Evolutionary conservation across 2,888 invertebrate species (phyloP), one percentile per base, ranked within the genome.

Genomic region (Dynastes hyllus): DNA sequence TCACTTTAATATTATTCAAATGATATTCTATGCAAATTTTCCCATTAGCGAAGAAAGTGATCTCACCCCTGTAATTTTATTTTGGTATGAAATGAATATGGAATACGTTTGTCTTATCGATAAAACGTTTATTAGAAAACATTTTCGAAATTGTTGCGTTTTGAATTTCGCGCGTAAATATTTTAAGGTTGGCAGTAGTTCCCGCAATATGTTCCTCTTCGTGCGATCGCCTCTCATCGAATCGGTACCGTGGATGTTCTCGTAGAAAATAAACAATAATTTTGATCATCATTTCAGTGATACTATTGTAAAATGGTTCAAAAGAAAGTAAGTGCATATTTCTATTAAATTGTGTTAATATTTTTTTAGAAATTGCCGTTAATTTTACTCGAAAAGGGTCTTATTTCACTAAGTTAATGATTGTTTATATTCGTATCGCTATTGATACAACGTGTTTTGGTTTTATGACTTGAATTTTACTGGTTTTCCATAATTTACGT

Each of bases 281-380:
- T 78, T 32, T 50, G 55, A 32, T 50, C 80, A 80, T 80, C 80
- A 13, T 75, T 58, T 63, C 61, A 58, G 53, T 50, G 65, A 51
- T 22, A 45, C 13, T 50, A 50, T 61, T 55, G 29, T 73, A 87
- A 85, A 81, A 87, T 87, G 87, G 87, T 87, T 51, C 87, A 87
- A 81, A 87, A 87, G 81, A 87, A 87, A 85, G 87, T 87, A 85
- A 81, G 81, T 80, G 37, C 4, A 9, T 27, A 63, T 11, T 79
- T 71, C 55, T 65, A 67, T 50, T 16, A 4, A 40, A 22, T 67
- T 22, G 32, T 27, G 29, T 51, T 51, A 16, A 27, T 69, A 79
- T 79, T 79, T 79, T n/a, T 13, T 2, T n/a, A 16, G 50, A 11
- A 71, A 63, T 61, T 63, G 2, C 0, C 9, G n/a, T 45, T n/a